phyloP scores from a whole-genome alignment of 2,113 vertebrate genomes.

The Caranx ignobilis region DNA sequence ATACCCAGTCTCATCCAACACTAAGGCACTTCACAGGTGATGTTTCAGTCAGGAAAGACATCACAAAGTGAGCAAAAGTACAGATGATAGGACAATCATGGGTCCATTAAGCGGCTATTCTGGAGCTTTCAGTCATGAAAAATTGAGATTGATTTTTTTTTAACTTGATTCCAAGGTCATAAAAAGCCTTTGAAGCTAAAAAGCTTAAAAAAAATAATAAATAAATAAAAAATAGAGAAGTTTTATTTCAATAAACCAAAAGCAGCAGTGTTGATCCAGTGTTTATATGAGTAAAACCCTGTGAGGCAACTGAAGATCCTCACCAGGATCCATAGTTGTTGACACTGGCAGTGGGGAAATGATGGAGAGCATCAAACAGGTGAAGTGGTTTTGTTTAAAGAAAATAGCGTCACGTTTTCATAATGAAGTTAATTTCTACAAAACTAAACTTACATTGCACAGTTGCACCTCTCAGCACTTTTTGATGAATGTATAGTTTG shows the following conservation, averaged over 20 bases:
- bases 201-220: too few relatives aligned
- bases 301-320: background rate
- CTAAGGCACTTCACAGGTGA: background rate
- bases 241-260: background rate
- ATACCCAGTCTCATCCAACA: background rate
- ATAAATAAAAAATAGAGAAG: too few relatives aligned
- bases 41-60: background rate
- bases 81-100: background rate
- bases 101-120: background rate
- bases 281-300: background rate
- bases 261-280: background rate
- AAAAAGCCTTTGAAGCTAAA: background rate
- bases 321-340: background rate
- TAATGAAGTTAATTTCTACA: background rate
- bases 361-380: too few relatives aligned
- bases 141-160: conserved; percentile 6
- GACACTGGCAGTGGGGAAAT: background rate
- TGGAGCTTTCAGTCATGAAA: conserved; percentile 3
- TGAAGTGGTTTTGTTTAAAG: background rate
- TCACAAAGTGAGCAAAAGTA: background rate
- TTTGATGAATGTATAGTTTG: background rate
- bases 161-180: background rate
- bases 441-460: background rate
- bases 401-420: background rate
- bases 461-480: background rate